Evolutionary conservation across 2,888 invertebrate species (phyloP).

Genomic region (Saturnia pavonia): DNA sequence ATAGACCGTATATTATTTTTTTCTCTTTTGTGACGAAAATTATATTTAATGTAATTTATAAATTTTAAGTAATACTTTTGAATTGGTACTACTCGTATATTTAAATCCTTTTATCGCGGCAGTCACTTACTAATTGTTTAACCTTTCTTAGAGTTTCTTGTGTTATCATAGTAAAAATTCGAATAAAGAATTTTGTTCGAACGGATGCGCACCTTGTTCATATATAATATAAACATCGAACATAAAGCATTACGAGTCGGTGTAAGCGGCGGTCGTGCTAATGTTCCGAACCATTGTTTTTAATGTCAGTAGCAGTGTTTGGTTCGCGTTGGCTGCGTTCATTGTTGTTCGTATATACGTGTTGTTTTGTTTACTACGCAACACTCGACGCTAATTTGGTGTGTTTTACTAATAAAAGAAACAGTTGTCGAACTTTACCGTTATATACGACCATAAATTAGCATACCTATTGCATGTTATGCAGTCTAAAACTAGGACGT

Average conservation of each 20-base stretch:
- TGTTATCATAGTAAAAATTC: too few species aligned
- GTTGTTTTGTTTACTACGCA: slow-evolving; percentile 39
- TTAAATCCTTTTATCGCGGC: neutral
- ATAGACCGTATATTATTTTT: too few species aligned
- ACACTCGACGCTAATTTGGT: slow-evolving; percentile 24
- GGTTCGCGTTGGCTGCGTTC: slow-evolving; percentile 53
- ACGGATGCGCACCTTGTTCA: neutral
- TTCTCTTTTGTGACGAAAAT: too few species aligned
- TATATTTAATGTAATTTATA: too few species aligned
- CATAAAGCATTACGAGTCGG: slow-evolving; percentile 31
- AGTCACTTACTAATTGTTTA: neutral
- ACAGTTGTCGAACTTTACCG: slow-evolving; percentile 2
- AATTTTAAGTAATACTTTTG: too few species aligned
- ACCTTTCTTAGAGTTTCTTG: neutral
- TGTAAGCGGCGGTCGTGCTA: slow-evolving; percentile 42
- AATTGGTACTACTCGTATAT: neutral
- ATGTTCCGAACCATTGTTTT: slow-evolving; percentile 63
- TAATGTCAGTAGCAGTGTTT: slow-evolving; percentile 59
- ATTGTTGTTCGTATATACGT: slow-evolving; percentile 51
- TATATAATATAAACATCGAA: neutral
- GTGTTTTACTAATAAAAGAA: slow-evolving; percentile 19
- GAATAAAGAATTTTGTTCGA: neutral
- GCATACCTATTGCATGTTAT: neutral
- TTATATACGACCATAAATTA: neutral
- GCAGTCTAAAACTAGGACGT: neutral